These are phyloP conservation scores for Iphiclides podalirius DNA, from an alignment of 2,888 invertebrate species.

Conservation along the genomic window DNA sequence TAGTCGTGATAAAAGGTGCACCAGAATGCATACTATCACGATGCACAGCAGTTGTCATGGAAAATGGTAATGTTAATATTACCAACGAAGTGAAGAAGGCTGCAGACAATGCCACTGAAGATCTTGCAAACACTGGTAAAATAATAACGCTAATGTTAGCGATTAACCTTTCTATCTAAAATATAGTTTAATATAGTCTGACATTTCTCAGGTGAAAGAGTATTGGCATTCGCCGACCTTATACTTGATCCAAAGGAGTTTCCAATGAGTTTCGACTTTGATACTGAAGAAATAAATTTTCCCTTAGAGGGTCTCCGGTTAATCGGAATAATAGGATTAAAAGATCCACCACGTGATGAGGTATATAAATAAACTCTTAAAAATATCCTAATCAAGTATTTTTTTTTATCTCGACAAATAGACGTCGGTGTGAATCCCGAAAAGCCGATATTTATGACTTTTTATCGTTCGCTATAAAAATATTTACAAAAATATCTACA, in stretches of 20 bases:
- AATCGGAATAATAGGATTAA: slow-evolving; percentile 97
- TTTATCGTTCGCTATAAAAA: too few species aligned
- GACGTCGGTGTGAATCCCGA: too few species aligned
- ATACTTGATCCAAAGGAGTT: slow-evolving; percentile 91
- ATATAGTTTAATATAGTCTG: background rate
- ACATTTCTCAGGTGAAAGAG: slow-evolving; percentile 86
- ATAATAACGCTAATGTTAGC: slow-evolving; percentile 42
- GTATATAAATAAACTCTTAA: slow-evolving; percentile 32
- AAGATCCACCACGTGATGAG: slow-evolving; percentile 90
- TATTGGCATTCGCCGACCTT: slow-evolving; percentile 94
- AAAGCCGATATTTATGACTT: too few species aligned
- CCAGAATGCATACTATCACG: slow-evolving; percentile 95
- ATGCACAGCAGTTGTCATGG: slow-evolving; percentile 89
- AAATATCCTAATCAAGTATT: background rate
- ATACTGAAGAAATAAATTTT: slow-evolving; percentile 93
- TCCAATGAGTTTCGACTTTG: slow-evolving; percentile 92
- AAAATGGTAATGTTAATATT: slow-evolving; percentile 84
- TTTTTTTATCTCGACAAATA: background rate
- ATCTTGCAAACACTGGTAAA: slow-evolving; percentile 61
- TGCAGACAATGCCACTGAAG: slow-evolving; percentile 48
- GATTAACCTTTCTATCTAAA: background rate
- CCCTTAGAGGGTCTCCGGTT: slow-evolving; percentile 92
- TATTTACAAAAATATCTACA: too few species aligned
- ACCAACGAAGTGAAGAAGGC: slow-evolving; percentile 44
- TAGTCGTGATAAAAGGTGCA: slow-evolving; percentile 97